These are phyloP conservation scores for Thamnophis sirtalis DNA, from an alignment of 2,113 vertebrate species.

Conservation along the genomic window DNA sequence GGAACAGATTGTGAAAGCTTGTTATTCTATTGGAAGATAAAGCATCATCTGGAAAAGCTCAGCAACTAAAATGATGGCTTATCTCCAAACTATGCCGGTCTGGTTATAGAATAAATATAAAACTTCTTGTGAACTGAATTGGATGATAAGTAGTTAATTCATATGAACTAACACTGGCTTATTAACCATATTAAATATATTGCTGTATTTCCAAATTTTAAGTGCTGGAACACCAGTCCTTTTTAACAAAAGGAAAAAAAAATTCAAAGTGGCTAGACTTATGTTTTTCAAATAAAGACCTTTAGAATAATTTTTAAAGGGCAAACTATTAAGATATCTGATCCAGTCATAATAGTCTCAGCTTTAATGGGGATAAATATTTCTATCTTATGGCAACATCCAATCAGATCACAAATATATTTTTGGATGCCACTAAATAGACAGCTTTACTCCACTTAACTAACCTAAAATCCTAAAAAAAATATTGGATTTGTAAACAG, in stretches of 20 bases:
- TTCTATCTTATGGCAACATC: not conserved
- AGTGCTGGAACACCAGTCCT: not conserved
- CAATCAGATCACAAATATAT: not conserved
- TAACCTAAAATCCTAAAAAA: not conserved
- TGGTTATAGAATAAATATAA: not conserved
- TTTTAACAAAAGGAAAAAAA: not conserved
- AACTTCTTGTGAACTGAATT: not conserved
- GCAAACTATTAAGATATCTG: not conserved
- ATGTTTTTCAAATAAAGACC: not conserved
- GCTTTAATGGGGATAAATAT: not conserved
- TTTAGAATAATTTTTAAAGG: not conserved
- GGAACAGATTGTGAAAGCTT: not conserved
- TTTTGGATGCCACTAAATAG: not conserved
- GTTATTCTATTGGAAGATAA: not conserved
- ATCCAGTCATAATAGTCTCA: not conserved
- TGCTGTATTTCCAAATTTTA: not conserved
- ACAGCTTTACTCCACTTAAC: not conserved
- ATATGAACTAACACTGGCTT: not conserved
- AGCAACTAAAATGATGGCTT: not conserved
- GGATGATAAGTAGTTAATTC: not conserved
- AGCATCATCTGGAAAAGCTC: not conserved
- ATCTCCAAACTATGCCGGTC: not conserved
- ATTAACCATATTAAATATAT: not conserved
- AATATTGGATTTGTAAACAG: not conserved
- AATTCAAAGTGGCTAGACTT: not conserved